Evolutionary conservation across 1,140 invertebrate genomes (phyloP), one percentile per base, ranked within the genome.

Genomic region (Ceratosolen solmsi): DNA sequence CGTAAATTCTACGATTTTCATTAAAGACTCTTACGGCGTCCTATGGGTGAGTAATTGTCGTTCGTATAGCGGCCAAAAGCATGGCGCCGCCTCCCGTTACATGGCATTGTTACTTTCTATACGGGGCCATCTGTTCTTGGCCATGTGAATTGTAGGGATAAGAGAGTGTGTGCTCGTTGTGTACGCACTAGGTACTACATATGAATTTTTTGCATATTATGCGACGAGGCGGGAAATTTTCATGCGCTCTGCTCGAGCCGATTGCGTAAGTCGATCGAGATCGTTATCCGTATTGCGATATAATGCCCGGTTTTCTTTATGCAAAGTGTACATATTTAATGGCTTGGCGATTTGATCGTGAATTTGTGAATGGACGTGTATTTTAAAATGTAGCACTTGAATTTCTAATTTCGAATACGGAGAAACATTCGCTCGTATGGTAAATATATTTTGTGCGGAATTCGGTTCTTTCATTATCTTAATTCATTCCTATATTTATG

Each of bases 61-160:
- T 17, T 33, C 15, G 75, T 51, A 76, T 76, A 15, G 38, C 33
- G 33, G 38, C 38, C n/a, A 65, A 77, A 65, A 65, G 60, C 60
- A 27, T 38, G 58, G 36, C 38, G 60, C 75, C 60, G 60, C 30
- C 46, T 78, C 76, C 49, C 76, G 76, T 70, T 78, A 78, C 33
- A 22, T 9, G 54, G 13, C 36, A 63, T 72, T 51, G 46, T 72
- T 30, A 72, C 25, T 22, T 46, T 46, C 2, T 27, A 63, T n/a
- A 78, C 58, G 30, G n/a, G 46, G n/a, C 60, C 76, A 78, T 78
- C 76, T 78, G 76, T 68, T 78, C 46, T 38, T 20, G 15, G 27
- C 27, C 33, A 30, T 22, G 58, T 68, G 30, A 78, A 78, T 78
- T 78, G 51, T 78, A 78, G 25, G 60, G 76, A 30, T 70, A 33